Conservation (phyloP, 2,797 vertebrate species). For the Crypturellus tataupa region DNA sequence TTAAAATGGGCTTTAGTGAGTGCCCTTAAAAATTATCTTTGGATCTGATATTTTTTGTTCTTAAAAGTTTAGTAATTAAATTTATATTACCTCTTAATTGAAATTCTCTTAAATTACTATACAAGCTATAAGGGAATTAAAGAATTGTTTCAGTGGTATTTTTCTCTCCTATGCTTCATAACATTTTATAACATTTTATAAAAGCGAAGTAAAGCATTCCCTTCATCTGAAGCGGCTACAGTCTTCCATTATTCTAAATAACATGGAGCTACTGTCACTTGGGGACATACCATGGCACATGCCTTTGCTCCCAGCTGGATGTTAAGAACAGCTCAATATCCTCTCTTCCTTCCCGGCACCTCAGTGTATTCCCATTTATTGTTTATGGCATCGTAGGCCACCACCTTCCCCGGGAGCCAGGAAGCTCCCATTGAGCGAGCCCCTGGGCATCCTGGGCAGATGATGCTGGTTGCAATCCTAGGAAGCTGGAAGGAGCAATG, state of each 20-base stretch:
- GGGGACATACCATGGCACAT: not conserved
- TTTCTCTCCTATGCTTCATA: not conserved
- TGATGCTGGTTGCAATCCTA: not conserved
- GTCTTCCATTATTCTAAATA: not conserved
- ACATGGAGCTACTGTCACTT: not conserved
- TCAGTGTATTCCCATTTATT: not conserved
- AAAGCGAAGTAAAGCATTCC: not conserved
- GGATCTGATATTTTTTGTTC: not conserved
- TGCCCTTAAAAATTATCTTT: not conserved
- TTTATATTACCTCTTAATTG: not conserved
- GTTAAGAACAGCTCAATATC: not conserved
- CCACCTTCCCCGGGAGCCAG: not conserved
- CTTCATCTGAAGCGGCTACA: not conserved
- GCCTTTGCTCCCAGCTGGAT: not conserved
- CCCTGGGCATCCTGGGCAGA: not conserved
- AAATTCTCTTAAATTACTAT: not conserved
- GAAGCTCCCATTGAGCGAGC: fast-evolving
- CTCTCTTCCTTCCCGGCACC: not conserved
- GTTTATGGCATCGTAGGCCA: not conserved
- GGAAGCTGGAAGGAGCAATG: not conserved
- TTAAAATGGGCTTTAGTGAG: conserved; percentile 20
- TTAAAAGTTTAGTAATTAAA: not conserved
- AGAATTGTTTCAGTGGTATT: not conserved
- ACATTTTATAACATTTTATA: not conserved
- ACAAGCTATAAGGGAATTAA: not conserved